These are phyloP conservation scores for Xiphorhynchus elegans DNA, from an alignment of 2,113 vertebrate genomes.

Conservation along the genomic window DNA sequence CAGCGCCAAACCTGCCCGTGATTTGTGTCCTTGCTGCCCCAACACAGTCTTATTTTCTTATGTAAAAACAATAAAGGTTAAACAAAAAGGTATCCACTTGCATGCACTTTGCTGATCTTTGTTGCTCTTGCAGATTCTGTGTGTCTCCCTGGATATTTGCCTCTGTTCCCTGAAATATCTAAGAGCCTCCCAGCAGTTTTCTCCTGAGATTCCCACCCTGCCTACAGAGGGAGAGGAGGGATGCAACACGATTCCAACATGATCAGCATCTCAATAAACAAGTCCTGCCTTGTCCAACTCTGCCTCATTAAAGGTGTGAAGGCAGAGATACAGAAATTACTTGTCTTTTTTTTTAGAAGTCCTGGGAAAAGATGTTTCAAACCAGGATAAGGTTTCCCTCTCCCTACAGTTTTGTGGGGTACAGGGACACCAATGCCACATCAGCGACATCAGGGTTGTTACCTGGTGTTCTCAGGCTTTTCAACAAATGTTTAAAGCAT, in stretches of 20 bases:
- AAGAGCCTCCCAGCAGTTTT: neutral
- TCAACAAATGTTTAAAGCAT: neutral
- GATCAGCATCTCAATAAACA: neutral
- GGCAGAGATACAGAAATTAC: neutral
- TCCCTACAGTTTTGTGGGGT: neutral
- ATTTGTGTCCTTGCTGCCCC: neutral
- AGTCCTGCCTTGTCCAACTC: conserved; percentile 49
- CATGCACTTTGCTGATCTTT: neutral
- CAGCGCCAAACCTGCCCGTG: neutral
- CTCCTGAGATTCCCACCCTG: neutral
- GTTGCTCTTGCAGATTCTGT: neutral
- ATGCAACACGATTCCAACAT: neutral
- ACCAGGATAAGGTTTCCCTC: neutral
- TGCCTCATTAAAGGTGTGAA: conserved; percentile 38
- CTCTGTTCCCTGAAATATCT: neutral
- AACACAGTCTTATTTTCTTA: neutral
- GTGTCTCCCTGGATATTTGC: neutral
- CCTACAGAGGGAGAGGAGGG: neutral
- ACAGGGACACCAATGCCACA: neutral
- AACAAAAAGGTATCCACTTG: neutral
- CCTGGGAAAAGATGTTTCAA: neutral
- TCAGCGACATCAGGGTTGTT: neutral
- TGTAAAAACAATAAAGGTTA: neutral
- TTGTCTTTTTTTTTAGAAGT: neutral
- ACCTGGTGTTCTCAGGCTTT: rapidly evolving